A percentile compares a stretch with the other conserved stretches of the same genome.
These are phyloP conservation scores for Sphaerophoria taeniata DNA, from an alignment of 2,888 invertebrate genomes.

Conservation along the genomic window DNA sequence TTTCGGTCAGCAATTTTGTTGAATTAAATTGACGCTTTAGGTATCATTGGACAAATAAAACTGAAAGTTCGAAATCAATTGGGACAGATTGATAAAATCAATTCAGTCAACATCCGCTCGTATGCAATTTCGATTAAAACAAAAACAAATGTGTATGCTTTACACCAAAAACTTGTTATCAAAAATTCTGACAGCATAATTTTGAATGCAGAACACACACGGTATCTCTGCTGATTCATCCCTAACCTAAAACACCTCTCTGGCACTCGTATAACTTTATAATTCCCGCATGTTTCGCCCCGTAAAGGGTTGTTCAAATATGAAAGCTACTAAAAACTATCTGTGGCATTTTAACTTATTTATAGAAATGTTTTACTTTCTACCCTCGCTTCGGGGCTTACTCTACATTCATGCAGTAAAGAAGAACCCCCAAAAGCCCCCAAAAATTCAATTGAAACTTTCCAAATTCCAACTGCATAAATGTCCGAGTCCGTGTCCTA, in stretches of 20 bases:
- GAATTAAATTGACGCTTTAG: background rate
- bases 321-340: constrained; percentile 68
- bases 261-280: background rate
- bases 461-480: constrained; percentile 31
- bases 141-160: background rate
- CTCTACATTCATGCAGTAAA: too few relatives aligned
- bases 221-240: background rate
- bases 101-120: constrained; percentile 56
- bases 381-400: background rate
- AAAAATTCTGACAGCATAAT: constrained; percentile 66
- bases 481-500: constrained; percentile 30
- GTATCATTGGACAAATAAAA: constrained; percentile 3
- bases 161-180: constrained; percentile 51
- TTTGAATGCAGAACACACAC: constrained; percentile 57
- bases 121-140: constrained; percentile 51
- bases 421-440: constrained; percentile 28
- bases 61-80: constrained; percentile 51
- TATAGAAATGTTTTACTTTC: constrained; percentile 68
- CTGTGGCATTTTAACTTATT: constrained; percentile 72
- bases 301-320: constrained; percentile 48
- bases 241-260: background rate
- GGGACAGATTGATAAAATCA: constrained; percentile 65
- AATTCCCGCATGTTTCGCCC: background rate
- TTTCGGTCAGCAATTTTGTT: constrained; percentile 4
- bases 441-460: constrained; percentile 71